Percentiles rank a stretch among this genome's conserved stretches.
These are phyloP conservation scores for Folsomia manolachei DNA, from an alignment of 2,888 invertebrate species.

Conservation along the genomic window DNA sequence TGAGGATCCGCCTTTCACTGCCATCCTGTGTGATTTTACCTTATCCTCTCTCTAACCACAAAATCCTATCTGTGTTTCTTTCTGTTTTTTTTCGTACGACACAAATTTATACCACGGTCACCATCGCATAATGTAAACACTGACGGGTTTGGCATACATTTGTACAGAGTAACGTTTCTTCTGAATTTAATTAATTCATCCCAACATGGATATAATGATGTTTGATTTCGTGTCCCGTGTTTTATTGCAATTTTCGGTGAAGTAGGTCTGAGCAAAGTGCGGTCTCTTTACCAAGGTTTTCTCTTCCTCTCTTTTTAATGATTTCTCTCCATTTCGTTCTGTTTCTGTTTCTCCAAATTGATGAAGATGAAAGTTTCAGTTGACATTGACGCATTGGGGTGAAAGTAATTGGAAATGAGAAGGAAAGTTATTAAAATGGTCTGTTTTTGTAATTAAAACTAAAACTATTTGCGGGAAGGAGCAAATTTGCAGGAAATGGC, in stretches of 20 bases:
- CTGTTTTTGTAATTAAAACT: neutral
- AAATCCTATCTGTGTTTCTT: too few species aligned
- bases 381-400: neutral
- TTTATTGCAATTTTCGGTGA: neutral
- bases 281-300: too few species aligned
- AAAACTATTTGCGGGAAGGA: neutral
- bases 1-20: neutral
- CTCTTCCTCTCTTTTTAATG: too few species aligned
- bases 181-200: too few species aligned
- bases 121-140: too few species aligned
- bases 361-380: neutral
- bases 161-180: too few species aligned
- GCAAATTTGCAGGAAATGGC: neutral
- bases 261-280: too few species aligned
- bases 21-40: constrained; percentile 8
- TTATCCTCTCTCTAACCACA: neutral
- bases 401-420: neutral
- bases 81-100: too few species aligned
- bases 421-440: too few species aligned
- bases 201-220: neutral
- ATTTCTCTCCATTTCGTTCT: neutral
- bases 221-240: neutral
- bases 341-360: neutral
- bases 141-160: too few species aligned
- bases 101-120: too few species aligned